These are phyloP conservation scores for Eurytoma californica DNA, from an alignment of 2,888 invertebrate species.

Conservation along the genomic window DNA sequence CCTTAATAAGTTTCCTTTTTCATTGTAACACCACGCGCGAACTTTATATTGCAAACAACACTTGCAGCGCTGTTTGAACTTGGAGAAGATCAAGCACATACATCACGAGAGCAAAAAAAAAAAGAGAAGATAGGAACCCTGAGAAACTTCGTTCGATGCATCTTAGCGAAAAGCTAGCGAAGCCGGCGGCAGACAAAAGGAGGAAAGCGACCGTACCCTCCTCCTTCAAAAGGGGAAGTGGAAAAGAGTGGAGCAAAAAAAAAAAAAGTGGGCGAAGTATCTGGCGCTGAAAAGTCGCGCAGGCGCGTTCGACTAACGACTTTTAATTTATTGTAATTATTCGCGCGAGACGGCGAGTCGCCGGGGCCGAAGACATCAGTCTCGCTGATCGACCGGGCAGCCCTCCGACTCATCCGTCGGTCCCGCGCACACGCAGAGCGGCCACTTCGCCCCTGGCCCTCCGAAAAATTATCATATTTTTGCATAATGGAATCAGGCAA, in stretches of 20 bases:
- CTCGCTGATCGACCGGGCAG: constrained; percentile 63
- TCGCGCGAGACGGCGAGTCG: background rate
- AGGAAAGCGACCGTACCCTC: background rate
- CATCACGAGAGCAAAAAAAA: too few relatives aligned
- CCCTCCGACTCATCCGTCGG: constrained; percentile 63
- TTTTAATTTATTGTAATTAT: constrained; percentile 54
- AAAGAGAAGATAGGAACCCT: too few relatives aligned
- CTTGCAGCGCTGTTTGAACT: too few relatives aligned
- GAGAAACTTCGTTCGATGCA: too few relatives aligned
- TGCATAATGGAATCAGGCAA: constrained; percentile 69
- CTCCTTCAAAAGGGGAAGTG: background rate
- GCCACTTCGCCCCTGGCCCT: constrained; percentile 47
- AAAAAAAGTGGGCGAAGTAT: constrained; percentile 19
- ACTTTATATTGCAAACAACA: too few relatives aligned
- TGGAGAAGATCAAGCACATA: too few relatives aligned
- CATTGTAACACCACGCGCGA: too few relatives aligned
- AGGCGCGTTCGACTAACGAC: constrained; percentile 29
- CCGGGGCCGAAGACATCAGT: constrained; percentile 21
- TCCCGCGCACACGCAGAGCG: background rate
- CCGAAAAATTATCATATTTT: constrained; percentile 69
- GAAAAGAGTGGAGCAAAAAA: background rate
- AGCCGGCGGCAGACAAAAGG: constrained; percentile 4
- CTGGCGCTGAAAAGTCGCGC: background rate
- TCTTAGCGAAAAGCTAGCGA: too few relatives aligned
- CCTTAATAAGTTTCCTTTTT: too few relatives aligned